These are phyloP conservation scores for Scolopax rusticola DNA, from an alignment of 2,797 vertebrate species.

Conservation along the genomic window DNA sequence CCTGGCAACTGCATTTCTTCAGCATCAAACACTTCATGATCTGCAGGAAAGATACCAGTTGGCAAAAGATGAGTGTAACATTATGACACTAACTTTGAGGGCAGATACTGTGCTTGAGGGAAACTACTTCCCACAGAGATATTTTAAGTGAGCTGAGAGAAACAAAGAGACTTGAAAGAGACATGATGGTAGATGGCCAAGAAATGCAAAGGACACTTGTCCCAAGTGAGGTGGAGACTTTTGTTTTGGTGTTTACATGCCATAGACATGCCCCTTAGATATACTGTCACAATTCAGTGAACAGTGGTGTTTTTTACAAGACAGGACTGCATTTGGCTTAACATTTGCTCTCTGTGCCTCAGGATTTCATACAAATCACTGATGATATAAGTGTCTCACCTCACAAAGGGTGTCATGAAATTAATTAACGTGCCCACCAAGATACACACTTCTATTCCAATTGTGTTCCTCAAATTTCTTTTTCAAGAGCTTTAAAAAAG, in stretches of 20 bases:
- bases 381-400: neutral
- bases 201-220: neutral
- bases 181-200: neutral
- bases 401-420: neutral
- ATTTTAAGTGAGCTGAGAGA: neutral
- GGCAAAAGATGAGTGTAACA: neutral
- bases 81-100: neutral
- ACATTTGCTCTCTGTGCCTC: neutral
- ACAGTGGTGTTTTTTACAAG: neutral
- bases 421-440: neutral
- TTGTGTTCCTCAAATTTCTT: neutral
- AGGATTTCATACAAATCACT: neutral
- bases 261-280: neutral
- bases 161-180: neutral
- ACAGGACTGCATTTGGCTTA: neutral
- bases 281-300: neutral
- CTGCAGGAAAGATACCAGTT: neutral
- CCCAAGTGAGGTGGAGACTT: neutral
- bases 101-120: neutral
- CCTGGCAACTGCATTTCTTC: neutral
- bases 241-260: neutral
- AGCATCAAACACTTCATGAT: neutral
- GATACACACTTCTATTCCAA: neutral
- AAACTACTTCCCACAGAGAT: neutral
- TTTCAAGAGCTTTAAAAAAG: neutral